Evolutionary conservation across 2,888 invertebrate genomes (phyloP).

Genomic region (Pammene aurita): DNA sequence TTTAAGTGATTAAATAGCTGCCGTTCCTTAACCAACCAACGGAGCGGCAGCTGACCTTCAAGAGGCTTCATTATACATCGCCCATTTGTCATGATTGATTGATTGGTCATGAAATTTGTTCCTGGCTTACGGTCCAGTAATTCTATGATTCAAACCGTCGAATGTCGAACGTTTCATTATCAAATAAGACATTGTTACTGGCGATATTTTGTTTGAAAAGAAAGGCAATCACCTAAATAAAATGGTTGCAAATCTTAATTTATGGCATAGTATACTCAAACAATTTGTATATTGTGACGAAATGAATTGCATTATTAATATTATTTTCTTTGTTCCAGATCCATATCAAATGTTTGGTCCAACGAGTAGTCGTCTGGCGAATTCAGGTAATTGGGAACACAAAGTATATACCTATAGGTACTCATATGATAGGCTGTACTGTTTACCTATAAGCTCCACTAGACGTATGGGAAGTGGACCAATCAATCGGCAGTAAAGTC

Average conservation of each 20-base stretch:
- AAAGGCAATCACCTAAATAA: not conserved
- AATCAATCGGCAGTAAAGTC: not conserved
- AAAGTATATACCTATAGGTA: not conserved
- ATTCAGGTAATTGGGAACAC: constrained; percentile 87
- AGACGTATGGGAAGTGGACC: not conserved
- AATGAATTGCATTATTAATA: constrained; percentile 19
- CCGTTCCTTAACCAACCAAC: too few species aligned
- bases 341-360: constrained; percentile 99
- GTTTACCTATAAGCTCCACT: too few species aligned
- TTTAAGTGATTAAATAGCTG: too few species aligned
- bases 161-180: not conserved
- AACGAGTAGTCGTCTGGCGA: constrained; percentile 97
- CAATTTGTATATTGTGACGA: not conserved
- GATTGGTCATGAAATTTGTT: too few species aligned
- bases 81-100: too few species aligned
- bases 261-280: not conserved
- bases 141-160: not conserved
- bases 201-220: too few species aligned
- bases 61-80: too few species aligned
- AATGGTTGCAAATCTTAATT: not conserved
- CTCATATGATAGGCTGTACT: not conserved
- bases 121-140: too few species aligned
- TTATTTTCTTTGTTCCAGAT: constrained; percentile 87
- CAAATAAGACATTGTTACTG: not conserved
- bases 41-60: too few species aligned